phyloP scores from a whole-genome alignment of 2,888 invertebrate genomes.

The Arrhopalites spinosus region DNA sequence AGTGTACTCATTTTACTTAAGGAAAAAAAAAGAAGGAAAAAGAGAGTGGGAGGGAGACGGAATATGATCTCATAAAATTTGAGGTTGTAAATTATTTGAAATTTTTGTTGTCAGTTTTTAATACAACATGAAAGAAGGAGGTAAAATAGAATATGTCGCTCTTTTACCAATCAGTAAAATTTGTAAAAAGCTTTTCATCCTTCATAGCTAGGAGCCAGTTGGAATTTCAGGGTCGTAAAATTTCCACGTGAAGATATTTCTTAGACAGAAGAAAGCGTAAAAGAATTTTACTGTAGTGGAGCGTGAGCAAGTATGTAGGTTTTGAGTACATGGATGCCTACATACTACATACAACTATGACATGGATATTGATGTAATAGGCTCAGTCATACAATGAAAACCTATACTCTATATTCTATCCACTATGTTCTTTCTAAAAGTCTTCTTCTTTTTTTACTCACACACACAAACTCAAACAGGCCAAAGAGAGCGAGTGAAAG shows the following conservation, averaged over 20 bases:
- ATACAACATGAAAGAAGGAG: neutral
- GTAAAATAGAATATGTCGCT: neutral
- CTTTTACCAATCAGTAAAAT: slow-evolving; percentile 9
- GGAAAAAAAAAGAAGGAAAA: too few species aligned
- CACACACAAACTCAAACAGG: slow-evolving; percentile 11
- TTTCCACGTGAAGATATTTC: slow-evolving; percentile 24
- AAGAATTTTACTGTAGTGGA: slow-evolving; percentile 24
- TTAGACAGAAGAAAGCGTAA: neutral
- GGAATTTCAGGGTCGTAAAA: slow-evolving; percentile 21
- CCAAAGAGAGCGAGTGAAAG: slow-evolving; percentile 9
- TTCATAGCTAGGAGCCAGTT: neutral
- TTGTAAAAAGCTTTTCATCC: slow-evolving; percentile 18
- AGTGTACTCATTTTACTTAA: too few species aligned
- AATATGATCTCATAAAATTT: too few species aligned
- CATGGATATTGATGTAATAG: too few species aligned
- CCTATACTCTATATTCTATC: neutral
- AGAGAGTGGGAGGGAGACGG: too few species aligned
- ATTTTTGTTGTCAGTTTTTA: neutral
- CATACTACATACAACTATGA: neutral
- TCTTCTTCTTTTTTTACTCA: neutral
- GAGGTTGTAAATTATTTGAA: too few species aligned
- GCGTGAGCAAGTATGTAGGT: slow-evolving; percentile 6
- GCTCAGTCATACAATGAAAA: neutral
- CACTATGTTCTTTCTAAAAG: too few species aligned
- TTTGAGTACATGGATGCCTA: neutral